Conservation (phyloP, 2,797 vertebrate species). For the Valencia hispanica region DNA sequence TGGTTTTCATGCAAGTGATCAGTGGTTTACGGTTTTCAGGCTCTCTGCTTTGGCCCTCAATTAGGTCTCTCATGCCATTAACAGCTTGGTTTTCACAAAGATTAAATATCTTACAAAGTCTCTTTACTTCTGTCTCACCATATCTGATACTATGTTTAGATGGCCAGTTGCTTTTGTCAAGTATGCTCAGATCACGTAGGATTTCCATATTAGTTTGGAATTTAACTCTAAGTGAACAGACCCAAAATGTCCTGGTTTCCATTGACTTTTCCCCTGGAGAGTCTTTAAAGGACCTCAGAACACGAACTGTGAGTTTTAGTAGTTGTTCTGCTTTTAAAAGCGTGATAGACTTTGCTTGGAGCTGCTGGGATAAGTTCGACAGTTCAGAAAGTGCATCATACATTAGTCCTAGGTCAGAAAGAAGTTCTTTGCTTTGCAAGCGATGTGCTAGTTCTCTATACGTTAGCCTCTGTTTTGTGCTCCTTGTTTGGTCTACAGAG, state of each 20-base stretch:
- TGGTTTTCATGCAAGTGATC: too few relatives aligned
- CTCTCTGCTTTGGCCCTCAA: too few relatives aligned
- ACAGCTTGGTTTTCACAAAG: too few relatives aligned
- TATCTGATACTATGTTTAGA: too few relatives aligned
- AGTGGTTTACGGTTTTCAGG: too few relatives aligned
- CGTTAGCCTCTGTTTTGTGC: neutral
- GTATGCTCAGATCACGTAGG: neutral
- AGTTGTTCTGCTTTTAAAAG: conserved; percentile 7
- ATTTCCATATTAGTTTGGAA: neutral
- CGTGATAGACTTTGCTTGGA: neutral
- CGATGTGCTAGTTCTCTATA: neutral
- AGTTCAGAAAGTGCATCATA: too few relatives aligned
- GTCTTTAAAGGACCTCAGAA: too few relatives aligned
- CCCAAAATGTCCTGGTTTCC: neutral
- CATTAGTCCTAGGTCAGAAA: too few relatives aligned
- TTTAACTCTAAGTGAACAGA: conserved; percentile 2
- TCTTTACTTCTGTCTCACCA: too few relatives aligned
- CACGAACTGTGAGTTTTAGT: neutral
- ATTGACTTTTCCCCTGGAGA: too few relatives aligned
- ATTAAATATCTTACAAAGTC: too few relatives aligned
- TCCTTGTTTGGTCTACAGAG: neutral
- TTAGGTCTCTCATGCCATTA: too few relatives aligned
- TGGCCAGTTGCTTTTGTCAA: conserved; percentile 2
- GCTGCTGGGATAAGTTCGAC: conserved; percentile 2
- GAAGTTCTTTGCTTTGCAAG: neutral